phyloP scores from a whole-genome alignment of 1,140 invertebrate species.

The Tetramorium simillimum region DNA sequence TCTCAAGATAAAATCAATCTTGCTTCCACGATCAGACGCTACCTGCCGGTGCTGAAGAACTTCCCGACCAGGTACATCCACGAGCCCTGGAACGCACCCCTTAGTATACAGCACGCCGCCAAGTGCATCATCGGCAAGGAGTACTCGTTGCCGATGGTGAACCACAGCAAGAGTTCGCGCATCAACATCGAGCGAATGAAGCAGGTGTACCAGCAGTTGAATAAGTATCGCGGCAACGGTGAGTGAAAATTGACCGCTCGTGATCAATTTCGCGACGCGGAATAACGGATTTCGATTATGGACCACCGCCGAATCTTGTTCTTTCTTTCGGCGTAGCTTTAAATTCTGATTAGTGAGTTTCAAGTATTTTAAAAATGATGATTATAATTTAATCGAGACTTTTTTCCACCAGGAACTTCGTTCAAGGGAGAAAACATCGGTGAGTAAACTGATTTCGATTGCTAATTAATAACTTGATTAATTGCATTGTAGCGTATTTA shows the following conservation, averaged over 20 bases:
- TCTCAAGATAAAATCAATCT: neutral
- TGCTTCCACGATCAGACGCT: slow-evolving; percentile 87
- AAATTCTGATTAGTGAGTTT: neutral
- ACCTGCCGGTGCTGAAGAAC: slow-evolving; percentile 92
- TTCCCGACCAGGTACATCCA: slow-evolving; percentile 95
- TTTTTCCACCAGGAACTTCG: slow-evolving; percentile 55
- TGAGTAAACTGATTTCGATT: slow-evolving; percentile 60
- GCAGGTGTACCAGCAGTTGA: slow-evolving; percentile 93
- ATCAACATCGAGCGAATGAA: slow-evolving; percentile 95
- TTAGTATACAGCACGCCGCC: slow-evolving; percentile 91
- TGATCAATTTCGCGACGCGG: neutral
- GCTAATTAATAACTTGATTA: neutral
- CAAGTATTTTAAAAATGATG: neutral
- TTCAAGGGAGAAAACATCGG: slow-evolving; percentile 72
- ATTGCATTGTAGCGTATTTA: neutral
- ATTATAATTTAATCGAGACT: neutral
- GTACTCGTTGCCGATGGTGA: slow-evolving; percentile 95
- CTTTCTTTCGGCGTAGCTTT: neutral
- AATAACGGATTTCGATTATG: neutral
- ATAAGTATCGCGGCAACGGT: slow-evolving; percentile 86
- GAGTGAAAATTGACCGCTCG: slow-evolving; percentile 58
- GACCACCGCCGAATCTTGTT: neutral
- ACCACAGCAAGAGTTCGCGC: slow-evolving; percentile 91
- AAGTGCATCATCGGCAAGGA: slow-evolving; percentile 94
- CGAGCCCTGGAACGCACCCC: slow-evolving; percentile 95